Conservation (phyloP, 2,888 invertebrate species). For the Brenthis daphne region DNA sequence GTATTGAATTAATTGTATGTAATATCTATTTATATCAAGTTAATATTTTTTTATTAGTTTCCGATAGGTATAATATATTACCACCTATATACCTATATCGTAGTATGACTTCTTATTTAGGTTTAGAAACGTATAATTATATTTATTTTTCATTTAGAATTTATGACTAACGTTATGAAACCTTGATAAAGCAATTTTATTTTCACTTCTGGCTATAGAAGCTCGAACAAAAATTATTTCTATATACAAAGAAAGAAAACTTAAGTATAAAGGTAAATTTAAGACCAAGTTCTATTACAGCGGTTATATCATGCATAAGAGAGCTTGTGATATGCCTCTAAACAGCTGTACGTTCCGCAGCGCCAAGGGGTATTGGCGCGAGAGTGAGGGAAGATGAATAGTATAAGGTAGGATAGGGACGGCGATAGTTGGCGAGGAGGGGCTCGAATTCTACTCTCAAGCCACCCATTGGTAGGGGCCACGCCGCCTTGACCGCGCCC, state of each 20-base stretch:
- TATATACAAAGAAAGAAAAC: slow-evolving; percentile 42
- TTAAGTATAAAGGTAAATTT: slow-evolving; percentile 44
- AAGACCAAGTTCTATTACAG: slow-evolving; percentile 52
- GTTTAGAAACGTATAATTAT: no score
- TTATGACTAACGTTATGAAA: neutral
- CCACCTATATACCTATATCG: no score
- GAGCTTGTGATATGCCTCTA: slow-evolving; percentile 62
- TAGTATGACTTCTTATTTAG: no score
- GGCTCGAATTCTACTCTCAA: slow-evolving; percentile 65
- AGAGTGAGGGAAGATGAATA: slow-evolving; percentile 51
- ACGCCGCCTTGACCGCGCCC: slow-evolving; percentile 67
- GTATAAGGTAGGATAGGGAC: slow-evolving; percentile 53
- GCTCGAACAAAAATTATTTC: slow-evolving; percentile 38
- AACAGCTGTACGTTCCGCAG: slow-evolving; percentile 73
- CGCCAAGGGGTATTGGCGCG: slow-evolving; percentile 59
- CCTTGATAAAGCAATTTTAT: neutral
- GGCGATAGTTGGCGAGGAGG: slow-evolving; percentile 54
- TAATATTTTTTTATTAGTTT: no score
- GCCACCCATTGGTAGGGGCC: slow-evolving; percentile 59
- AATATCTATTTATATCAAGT: no score
- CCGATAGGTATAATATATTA: no score
- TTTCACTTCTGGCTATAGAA: neutral
- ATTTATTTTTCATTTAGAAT: neutral
- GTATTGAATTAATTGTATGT: no score
- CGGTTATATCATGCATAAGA: slow-evolving; percentile 66